Evolutionary conservation across 2,113 vertebrate species (phyloP).

Genomic region (Labeo catla): DNA sequence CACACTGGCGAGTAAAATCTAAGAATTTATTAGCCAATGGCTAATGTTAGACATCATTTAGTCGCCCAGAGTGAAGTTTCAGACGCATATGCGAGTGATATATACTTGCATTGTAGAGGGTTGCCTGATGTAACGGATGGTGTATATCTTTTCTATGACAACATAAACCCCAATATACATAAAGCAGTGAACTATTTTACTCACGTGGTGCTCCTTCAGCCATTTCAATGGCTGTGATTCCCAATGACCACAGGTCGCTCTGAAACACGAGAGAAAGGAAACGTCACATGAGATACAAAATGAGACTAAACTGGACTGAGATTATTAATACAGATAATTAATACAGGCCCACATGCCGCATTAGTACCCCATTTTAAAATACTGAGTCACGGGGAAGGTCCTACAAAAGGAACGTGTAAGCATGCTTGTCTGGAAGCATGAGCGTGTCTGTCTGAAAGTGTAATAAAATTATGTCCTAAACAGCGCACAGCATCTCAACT

Average conservation of each 20-base stretch:
- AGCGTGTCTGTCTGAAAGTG: not conserved
- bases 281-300: not conserved
- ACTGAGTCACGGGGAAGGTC: too few species aligned
- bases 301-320: not conserved
- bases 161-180: not conserved
- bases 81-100: too few species aligned
- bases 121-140: not conserved
- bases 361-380: too few species aligned
- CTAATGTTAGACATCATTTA: too few species aligned
- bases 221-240: constrained; percentile 37
- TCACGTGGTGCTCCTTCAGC: constrained; percentile 30
- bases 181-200: not conserved
- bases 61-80: too few species aligned
- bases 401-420: too few species aligned
- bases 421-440: not conserved
- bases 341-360: too few species aligned
- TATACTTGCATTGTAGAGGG: too few species aligned
- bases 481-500: not conserved
- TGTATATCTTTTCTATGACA: not conserved
- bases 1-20: too few species aligned
- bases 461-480: not conserved
- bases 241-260: constrained; percentile 26
- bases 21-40: too few species aligned
- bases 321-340: too few species aligned
- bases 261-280: not conserved